Evolutionary conservation across 1,140 invertebrate species (phyloP), one percentile per base, ranked within the genome.

Genomic region (Philopotamus ludificatus): DNA sequence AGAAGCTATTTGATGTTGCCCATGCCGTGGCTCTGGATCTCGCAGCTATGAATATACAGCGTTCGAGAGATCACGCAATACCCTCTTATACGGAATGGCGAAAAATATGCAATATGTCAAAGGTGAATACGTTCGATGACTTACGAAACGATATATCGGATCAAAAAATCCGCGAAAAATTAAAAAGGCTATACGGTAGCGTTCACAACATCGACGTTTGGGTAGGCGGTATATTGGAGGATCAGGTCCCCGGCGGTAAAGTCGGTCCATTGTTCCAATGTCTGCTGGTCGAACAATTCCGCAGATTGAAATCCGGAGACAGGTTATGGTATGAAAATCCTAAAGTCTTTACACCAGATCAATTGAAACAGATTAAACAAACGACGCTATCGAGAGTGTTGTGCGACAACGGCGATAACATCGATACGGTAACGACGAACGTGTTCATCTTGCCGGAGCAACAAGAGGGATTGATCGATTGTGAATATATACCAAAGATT

Each of bases 251-350:
- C 1, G 92, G 89, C 22, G 92, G 90, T 0, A 89, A 92, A 77
- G 85, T 99, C 3, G 97, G 97, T 0, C 95, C 95, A 0, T 86
- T 96, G 0, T 98, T 99, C 77, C 82, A 87, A 59, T 98, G 96
- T 75, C 80, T 99, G 15, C 76, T 99, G 2, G 77, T 93, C 0
- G 94, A 99, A 72, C 96, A 99, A 77, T 99, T 99, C 76, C 84
- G 81, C 58, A 82, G 92, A 18, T 81, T 97, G 9, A 81, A 96
- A 63, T 88, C 93, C 75, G 97, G 95, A 0, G 97, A 99, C 77
- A 86, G 95, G 70, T 96, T 98, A 74, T 99, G 91, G 88, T 97
- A 98, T 75, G 95, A 99, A 79, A 96, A 92, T 79, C 88, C 91
- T 1, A 83, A 86, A 0, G 83, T 88, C 0, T 99, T 99, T 72